phyloP scores from a whole-genome alignment of 2,113 vertebrate species.

The Lates calcarifer region DNA sequence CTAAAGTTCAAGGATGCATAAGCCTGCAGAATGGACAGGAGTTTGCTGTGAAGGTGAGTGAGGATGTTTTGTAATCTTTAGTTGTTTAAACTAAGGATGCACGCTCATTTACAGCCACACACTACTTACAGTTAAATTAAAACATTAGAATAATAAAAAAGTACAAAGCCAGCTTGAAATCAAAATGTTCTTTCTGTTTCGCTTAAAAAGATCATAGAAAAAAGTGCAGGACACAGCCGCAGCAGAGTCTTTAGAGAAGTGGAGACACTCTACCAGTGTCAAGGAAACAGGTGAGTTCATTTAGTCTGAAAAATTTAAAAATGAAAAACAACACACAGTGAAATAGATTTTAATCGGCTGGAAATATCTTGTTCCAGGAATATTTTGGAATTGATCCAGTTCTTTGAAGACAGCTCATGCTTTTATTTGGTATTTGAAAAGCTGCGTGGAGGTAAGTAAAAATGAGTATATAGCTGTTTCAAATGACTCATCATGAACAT shows the following conservation, averaged over 20 bases:
- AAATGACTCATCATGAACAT: neutral
- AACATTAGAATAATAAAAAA: neutral
- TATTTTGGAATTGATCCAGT: slow-evolving; percentile 96
- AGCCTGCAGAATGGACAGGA: slow-evolving; percentile 93
- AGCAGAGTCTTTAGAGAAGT: slow-evolving; percentile 96
- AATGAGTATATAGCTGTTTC: neutral
- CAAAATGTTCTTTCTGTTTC: slow-evolving; percentile 15
- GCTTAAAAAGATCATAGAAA: slow-evolving; percentile 91
- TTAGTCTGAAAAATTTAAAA: neutral
- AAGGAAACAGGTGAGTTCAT: slow-evolving; percentile 92
- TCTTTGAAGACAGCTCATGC: slow-evolving; percentile 94
- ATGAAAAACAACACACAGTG: neutral
- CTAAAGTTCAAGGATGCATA: slow-evolving; percentile 95
- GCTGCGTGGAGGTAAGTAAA: slow-evolving; percentile 90
- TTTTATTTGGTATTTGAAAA: slow-evolving; percentile 99
- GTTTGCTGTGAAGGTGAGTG: slow-evolving; percentile 93
- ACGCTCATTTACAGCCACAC: neutral
- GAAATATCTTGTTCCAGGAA: slow-evolving; percentile 84
- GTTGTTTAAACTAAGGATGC: neutral
- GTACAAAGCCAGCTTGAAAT: neutral
- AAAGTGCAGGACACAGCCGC: slow-evolving; percentile 92
- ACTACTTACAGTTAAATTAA: neutral
- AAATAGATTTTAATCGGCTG: slow-evolving; percentile 22
- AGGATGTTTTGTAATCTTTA: neutral
- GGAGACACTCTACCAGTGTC: slow-evolving; percentile 97